A percentile compares a stretch with the other conserved stretches of the same genome.
phyloP scores from a whole-genome alignment of 2,797 vertebrate genomes.

The Eulemur coronatus region DNA sequence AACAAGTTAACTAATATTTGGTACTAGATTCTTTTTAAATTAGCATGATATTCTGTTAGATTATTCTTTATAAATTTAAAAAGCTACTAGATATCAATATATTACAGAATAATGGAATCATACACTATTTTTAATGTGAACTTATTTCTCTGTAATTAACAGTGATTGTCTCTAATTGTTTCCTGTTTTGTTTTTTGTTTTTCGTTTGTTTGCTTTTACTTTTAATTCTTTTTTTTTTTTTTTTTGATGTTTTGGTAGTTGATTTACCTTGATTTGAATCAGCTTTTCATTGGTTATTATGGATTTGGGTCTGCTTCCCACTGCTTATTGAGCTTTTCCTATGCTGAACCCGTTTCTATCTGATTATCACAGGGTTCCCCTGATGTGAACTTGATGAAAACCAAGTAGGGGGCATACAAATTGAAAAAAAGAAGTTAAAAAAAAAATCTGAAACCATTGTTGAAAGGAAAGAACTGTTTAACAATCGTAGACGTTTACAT shows the following conservation, averaged over 20 bases:
- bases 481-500: not conserved
- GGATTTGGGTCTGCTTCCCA: slow-evolving; percentile 76
- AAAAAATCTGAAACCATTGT: slow-evolving; percentile 63
- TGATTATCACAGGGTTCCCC: slow-evolving; percentile 78
- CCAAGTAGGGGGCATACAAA: slow-evolving; percentile 79
- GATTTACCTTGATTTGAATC: slow-evolving; percentile 76
- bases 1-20: not conserved
- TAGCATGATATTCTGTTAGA: not conserved
- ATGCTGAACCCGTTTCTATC: slow-evolving; percentile 75
- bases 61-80: not conserved
- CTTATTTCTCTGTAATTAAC: slow-evolving; percentile 70
- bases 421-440: slow-evolving; percentile 75
- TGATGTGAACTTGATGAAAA: slow-evolving; percentile 86
- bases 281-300: slow-evolving; percentile 71
- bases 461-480: slow-evolving; percentile 61
- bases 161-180: slow-evolving; percentile 71
- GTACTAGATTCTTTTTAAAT: not conserved
- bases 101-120: not conserved
- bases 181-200: not conserved
- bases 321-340: slow-evolving; percentile 73
- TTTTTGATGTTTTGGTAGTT: slow-evolving; percentile 64
- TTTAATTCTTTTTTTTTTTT: slow-evolving; percentile 39
- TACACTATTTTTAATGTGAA: slow-evolving; percentile 17
- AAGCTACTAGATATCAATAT: not conserved
- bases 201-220: not conserved